Conservation (phyloP, 2,888 invertebrate species). For the Phaedon cochleariae region DNA sequence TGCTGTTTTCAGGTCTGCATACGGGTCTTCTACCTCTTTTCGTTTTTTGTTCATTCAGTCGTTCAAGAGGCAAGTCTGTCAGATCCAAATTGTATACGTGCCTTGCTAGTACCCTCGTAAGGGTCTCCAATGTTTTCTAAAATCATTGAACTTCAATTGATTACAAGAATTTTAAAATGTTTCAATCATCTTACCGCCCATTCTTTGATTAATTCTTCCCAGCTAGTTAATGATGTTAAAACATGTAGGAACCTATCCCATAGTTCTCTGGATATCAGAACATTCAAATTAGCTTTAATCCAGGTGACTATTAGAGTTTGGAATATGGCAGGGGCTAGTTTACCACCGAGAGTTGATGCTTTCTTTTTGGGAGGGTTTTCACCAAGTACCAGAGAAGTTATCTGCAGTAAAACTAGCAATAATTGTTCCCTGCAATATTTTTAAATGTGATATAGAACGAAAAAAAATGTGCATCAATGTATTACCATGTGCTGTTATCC, state of each 20-base stretch:
- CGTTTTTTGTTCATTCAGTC: conserved; percentile 80
- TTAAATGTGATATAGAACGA: not conserved
- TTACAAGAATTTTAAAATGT: too few species aligned
- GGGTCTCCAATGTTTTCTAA: conserved; percentile 95
- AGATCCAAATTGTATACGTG: conserved; percentile 95
- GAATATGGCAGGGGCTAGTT: conserved; percentile 85
- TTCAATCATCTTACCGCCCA: conserved; percentile 89
- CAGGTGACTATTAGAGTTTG: conserved; percentile 97
- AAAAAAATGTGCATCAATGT: conserved; percentile 28
- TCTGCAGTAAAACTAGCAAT: conserved; percentile 84
- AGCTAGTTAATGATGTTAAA: conserved; percentile 86
- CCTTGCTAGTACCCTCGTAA: conserved; percentile 92
- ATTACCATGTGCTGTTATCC: conserved; percentile 90
- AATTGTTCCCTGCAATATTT: conserved; percentile 83
- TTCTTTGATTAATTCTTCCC: conserved; percentile 94
- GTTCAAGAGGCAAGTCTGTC: conserved; percentile 82
- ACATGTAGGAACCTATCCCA: conserved; percentile 95
- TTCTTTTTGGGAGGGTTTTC: conserved; percentile 81
- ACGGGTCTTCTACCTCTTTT: conserved; percentile 68
- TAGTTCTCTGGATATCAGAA: conserved; percentile 84
- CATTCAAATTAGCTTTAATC: conserved; percentile 97
- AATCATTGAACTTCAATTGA: conserved; percentile 19
- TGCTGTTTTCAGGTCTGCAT: conserved; percentile 49
- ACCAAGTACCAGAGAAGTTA: conserved; percentile 88
- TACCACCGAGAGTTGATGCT: conserved; percentile 78